Evolutionary conservation across 2,888 invertebrate genomes (phyloP).

Genomic region (Hydroisotoma schaefferi): DNA sequence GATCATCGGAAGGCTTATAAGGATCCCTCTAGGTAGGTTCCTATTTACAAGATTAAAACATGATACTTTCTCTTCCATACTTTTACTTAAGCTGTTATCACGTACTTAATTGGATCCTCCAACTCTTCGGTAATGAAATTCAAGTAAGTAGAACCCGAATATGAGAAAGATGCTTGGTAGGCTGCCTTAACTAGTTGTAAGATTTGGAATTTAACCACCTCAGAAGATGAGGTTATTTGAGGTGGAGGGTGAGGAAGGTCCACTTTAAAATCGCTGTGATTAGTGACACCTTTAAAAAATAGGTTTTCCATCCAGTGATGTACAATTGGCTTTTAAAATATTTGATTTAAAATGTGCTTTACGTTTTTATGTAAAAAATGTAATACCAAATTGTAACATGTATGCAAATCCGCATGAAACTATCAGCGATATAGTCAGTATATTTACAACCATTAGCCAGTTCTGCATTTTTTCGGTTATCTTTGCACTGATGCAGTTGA

Average conservation of each 20-base stretch:
- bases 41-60: too few species aligned
- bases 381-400: background rate
- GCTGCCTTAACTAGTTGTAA: slow-evolving; percentile 11
- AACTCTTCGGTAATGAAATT: slow-evolving; percentile 30
- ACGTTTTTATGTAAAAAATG: background rate
- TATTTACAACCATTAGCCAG: background rate
- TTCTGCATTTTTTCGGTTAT: background rate
- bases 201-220: background rate
- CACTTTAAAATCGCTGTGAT: background rate
- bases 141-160: slow-evolving; percentile 18
- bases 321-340: too few species aligned
- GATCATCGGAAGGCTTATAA: slow-evolving; percentile 16
- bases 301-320: too few species aligned
- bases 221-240: background rate
- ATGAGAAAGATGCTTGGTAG: slow-evolving; percentile 21
- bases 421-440: background rate
- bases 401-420: background rate
- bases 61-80: too few species aligned
- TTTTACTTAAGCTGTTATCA: too few species aligned
- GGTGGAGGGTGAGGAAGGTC: background rate
- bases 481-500: slow-evolving; percentile 7
- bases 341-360: too few species aligned
- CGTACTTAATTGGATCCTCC: slow-evolving; percentile 14
- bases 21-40: slow-evolving; percentile 8
- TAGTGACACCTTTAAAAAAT: background rate